These are phyloP conservation scores for Cistogaster globosa DNA, from an alignment of 2,888 invertebrate species.

Conservation along the genomic window DNA sequence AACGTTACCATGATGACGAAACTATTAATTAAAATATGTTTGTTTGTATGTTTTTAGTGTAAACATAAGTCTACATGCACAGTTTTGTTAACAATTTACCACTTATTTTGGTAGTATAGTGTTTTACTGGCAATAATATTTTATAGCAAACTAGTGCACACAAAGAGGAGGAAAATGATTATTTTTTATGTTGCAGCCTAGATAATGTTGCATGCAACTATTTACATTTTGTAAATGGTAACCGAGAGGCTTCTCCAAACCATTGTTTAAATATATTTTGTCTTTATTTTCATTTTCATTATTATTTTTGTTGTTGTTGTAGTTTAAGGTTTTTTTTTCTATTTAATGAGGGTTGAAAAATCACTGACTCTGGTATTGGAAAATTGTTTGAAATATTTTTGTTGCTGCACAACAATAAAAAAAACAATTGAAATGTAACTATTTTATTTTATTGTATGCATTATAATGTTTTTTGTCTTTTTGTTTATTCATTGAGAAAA, in stretches of 20 bases:
- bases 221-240: constrained; percentile 40
- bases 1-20: constrained; percentile 69
- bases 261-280: constrained; percentile 34
- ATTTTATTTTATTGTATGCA: constrained; percentile 62
- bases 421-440: constrained; percentile 57
- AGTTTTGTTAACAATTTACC: constrained; percentile 68
- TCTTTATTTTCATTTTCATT: not conserved
- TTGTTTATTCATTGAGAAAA: constrained; percentile 47
- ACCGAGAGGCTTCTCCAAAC: constrained; percentile 13
- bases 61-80: not conserved
- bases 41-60: constrained; percentile 6
- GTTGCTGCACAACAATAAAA: constrained; percentile 54
- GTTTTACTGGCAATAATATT: not conserved
- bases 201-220: constrained; percentile 63
- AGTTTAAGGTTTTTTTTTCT: not conserved
- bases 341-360: constrained; percentile 54
- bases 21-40: constrained; percentile 47
- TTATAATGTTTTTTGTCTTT: constrained; percentile 22
- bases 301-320: not conserved
- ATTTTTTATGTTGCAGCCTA: constrained; percentile 64
- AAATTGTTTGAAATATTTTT: constrained; percentile 30
- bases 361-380: constrained; percentile 48
- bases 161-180: constrained; percentile 53
- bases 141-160: constrained; percentile 28
- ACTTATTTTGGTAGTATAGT: constrained; percentile 57